Percentiles rank a stretch among this genome's conserved stretches.
phyloP scores from a whole-genome alignment of 2,113 vertebrate genomes.

The Pseudois nayaur region DNA sequence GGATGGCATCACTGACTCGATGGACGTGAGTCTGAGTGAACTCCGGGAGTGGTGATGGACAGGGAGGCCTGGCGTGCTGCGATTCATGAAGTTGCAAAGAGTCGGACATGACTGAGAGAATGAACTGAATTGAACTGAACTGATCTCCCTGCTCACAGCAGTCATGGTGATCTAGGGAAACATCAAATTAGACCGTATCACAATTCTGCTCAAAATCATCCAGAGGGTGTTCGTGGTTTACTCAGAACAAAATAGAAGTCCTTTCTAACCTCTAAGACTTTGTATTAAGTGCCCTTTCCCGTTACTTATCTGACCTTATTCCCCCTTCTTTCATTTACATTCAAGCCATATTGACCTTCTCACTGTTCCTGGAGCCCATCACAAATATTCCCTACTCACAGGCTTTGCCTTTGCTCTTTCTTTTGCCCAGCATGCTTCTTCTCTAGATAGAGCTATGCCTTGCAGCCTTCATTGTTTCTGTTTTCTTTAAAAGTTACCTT shows the following conservation, averaged over 20 bases:
- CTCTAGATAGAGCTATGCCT: background rate
- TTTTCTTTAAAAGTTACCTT: background rate
- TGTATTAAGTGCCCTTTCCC: background rate
- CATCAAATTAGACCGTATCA: background rate
- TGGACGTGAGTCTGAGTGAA: too few relatives aligned
- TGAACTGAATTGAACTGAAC: background rate
- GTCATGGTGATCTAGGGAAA: background rate
- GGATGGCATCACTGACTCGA: too few relatives aligned
- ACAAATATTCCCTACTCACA: background rate
- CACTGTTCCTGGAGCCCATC: background rate
- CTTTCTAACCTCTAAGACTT: background rate
- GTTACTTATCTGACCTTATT: background rate
- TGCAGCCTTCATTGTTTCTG: background rate
- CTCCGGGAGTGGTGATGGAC: too few relatives aligned
- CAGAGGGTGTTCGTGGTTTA: background rate
- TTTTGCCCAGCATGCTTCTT: background rate
- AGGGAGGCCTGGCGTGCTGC: too few relatives aligned
- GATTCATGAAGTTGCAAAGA: too few relatives aligned
- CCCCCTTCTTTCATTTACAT: background rate
- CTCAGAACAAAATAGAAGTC: background rate
- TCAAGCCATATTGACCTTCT: background rate
- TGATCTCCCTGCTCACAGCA: background rate
- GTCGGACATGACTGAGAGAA: fast-evolving
- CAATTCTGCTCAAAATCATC: background rate
- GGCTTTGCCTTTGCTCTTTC: background rate